A percentile compares a stretch with the other conserved stretches of the same genome.
Conservation (phyloP, 53 echinoderm and acorn worm species). For the Echinarachnius parma region DNA sequence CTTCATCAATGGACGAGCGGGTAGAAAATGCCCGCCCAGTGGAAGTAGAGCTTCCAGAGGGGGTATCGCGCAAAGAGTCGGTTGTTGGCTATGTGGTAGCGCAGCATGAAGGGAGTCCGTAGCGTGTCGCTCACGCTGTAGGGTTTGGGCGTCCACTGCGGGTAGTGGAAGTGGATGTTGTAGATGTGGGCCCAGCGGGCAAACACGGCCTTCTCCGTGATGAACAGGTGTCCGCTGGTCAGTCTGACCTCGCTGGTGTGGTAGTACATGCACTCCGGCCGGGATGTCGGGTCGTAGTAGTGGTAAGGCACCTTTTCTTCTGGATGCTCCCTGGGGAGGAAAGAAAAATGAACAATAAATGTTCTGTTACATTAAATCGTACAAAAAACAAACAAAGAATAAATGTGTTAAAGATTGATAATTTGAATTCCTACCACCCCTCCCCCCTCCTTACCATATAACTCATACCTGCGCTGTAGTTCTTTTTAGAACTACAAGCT, state of each 20-base stretch:
- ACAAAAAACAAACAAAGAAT: too few species aligned
- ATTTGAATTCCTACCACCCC: too few species aligned
- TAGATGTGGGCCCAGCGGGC: constrained; percentile 82
- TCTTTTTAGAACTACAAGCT: too few species aligned
- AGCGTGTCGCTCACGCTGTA: constrained; percentile 51
- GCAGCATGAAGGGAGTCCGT: constrained; percentile 76
- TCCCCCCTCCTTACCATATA: too few species aligned
- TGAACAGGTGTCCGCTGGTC: constrained; percentile 87
- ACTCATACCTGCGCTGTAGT: too few species aligned
- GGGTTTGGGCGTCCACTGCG: constrained; percentile 58
- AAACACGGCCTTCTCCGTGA: constrained; percentile 96
- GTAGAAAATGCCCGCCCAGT: constrained; percentile 88
- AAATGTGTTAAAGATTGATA: too few species aligned
- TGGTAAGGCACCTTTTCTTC: constrained; percentile 88
- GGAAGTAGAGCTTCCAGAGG: constrained; percentile 78
- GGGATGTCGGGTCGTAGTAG: constrained; percentile 77
- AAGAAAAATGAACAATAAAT: neutral
- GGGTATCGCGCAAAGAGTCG: constrained; percentile 76
- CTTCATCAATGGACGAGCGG: constrained; percentile 81
- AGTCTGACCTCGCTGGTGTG: constrained; percentile 77
- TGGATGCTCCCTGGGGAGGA: constrained; percentile 74
- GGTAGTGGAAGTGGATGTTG: constrained; percentile 75
- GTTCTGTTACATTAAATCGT: too few species aligned
- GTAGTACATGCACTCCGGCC: constrained; percentile 91
- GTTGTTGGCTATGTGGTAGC: constrained; percentile 77